Conservation (phyloP, 2,888 invertebrate species). For the Xanthorhoe spadicearia region DNA sequence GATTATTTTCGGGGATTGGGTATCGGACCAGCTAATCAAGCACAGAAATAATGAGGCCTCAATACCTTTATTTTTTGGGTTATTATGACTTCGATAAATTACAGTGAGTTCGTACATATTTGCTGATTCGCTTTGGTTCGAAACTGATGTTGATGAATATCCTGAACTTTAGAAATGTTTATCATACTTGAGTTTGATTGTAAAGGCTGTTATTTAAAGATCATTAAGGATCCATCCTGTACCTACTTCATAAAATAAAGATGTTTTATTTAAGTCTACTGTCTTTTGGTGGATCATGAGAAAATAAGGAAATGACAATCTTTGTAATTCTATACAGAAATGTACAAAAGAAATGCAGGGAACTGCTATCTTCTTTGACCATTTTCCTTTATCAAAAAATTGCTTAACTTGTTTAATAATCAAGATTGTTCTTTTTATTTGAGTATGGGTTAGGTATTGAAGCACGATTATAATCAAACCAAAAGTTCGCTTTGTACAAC, state of each 20-base stretch:
- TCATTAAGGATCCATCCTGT: no score
- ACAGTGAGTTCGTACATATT: slow-evolving; percentile 36
- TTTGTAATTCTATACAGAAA: no score
- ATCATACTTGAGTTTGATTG: no score
- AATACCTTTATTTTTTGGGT: slow-evolving; percentile 34
- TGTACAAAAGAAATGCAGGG: no score
- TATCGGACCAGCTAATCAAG: slow-evolving; percentile 43
- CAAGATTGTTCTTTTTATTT: not conserved
- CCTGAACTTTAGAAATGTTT: not conserved
- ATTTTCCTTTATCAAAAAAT: no score
- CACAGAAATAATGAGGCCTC: slow-evolving; percentile 44
- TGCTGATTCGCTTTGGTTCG: slow-evolving; percentile 40
- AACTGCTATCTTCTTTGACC: no score
- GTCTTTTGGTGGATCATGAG: no score
- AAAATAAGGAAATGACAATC: no score
- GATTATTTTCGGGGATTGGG: slow-evolving; percentile 48
- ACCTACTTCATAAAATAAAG: no score
- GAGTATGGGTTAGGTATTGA: slow-evolving; percentile 2
- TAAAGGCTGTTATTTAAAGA: no score
- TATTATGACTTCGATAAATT: slow-evolving; percentile 40
- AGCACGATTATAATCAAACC: slow-evolving; percentile 11
- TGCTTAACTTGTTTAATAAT: no score
- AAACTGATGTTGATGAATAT: slow-evolving; percentile 34
- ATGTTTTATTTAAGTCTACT: no score
- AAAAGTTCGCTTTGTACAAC: slow-evolving; percentile 1